Evolutionary conservation across 2,113 vertebrate species (phyloP).

Genomic region (Engraulis encrasicolus): DNA sequence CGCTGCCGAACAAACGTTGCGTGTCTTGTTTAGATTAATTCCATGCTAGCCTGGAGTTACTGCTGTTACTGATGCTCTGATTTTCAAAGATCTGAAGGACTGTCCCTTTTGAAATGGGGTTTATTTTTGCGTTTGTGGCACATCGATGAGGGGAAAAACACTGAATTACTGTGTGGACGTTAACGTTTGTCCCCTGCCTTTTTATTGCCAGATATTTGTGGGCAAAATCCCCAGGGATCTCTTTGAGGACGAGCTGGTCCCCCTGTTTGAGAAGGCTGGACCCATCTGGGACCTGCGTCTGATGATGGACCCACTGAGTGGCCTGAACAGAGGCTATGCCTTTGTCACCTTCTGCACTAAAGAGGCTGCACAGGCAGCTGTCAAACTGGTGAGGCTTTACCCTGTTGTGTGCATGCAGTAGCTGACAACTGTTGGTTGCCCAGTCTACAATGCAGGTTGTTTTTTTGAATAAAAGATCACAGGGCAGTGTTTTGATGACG

Average conservation of each 20-base stretch:
- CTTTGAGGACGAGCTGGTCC: conserved; percentile 98
- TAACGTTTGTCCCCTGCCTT: background rate
- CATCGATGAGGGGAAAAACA: no score
- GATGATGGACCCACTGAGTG: conserved; percentile 99
- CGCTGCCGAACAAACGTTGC: background rate
- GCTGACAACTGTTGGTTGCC: background rate
- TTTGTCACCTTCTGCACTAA: conserved; percentile 99
- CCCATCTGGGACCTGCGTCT: conserved; percentile 98
- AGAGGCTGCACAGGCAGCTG: conserved; percentile 98
- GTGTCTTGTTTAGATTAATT: conserved; percentile 49
- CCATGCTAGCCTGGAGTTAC: conserved; percentile 52
- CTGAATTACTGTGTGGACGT: conserved; percentile 5
- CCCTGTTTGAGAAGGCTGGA: conserved; percentile 97
- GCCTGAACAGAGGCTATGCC: conserved; percentile 97
- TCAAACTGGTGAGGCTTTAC: conserved; percentile 87
- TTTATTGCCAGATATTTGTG: conserved; percentile 92
- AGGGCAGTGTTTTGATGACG: background rate
- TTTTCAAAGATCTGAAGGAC: conserved; percentile 66
- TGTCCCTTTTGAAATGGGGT: background rate
- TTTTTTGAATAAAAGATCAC: background rate
- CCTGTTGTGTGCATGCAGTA: background rate
- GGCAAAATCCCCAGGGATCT: conserved; percentile 98
- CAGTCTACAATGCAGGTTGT: background rate
- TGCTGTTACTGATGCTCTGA: conserved; percentile 60
- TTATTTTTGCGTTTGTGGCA: background rate